phyloP scores from a whole-genome alignment of 2,113 vertebrate genomes.

The Ibidorhyncha struthersii region DNA sequence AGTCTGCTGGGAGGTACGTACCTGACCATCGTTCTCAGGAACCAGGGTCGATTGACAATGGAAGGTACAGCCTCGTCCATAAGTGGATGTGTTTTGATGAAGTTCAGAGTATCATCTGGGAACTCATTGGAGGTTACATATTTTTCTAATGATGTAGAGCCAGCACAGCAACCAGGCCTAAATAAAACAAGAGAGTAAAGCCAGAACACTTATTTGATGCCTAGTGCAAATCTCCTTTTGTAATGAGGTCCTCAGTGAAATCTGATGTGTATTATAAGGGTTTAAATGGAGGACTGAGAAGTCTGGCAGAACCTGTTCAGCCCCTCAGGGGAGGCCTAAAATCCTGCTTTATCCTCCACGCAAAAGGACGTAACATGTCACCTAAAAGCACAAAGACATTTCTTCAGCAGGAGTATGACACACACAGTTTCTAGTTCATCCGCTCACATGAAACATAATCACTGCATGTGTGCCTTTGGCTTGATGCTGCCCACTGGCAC shows the following conservation, averaged over 20 bases:
- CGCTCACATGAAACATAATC: not conserved
- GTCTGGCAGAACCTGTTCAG: slow-evolving; percentile 20
- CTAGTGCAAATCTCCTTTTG: slow-evolving; percentile 12
- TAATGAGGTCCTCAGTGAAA: not conserved
- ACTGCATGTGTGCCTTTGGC: not conserved
- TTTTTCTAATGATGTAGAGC: slow-evolving; percentile 84
- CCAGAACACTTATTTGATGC: slow-evolving; percentile 13
- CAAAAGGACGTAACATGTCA: not conserved
- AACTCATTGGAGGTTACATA: slow-evolving; percentile 94
- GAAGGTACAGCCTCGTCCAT: slow-evolving; percentile 98
- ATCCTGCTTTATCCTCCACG: not conserved
- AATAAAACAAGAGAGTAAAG: slow-evolving; percentile 2
- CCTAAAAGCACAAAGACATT: not conserved
- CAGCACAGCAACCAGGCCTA: slow-evolving; percentile 94
- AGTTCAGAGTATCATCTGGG: slow-evolving; percentile 96
- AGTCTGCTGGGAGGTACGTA: slow-evolving; percentile 59
- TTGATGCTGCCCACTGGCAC: not conserved
- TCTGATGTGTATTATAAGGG: not conserved
- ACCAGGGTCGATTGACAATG: slow-evolving; percentile 93
- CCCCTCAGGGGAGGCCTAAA: not conserved
- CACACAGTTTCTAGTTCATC: not conserved
- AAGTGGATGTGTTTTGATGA: slow-evolving; percentile 97
- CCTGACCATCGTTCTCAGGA: slow-evolving; percentile 98
- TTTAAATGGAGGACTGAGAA: not conserved
- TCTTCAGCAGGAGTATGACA: not conserved